Conservation (phyloP, 2,888 invertebrate species). For the Rhamnusium bicolor region DNA sequence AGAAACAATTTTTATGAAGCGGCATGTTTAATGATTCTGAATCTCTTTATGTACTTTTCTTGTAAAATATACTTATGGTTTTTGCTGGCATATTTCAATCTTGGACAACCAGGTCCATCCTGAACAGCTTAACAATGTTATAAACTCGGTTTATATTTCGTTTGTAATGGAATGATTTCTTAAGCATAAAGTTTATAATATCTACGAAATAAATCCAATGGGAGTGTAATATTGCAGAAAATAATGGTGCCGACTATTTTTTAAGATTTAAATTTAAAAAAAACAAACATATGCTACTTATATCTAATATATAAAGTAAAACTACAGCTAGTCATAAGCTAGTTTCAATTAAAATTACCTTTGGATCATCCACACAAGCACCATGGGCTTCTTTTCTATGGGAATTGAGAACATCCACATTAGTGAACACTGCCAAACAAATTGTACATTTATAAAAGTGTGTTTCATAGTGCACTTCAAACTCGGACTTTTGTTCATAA, state of each 20-base stretch:
- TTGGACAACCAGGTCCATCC: too few relatives aligned
- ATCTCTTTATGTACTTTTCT: too few relatives aligned
- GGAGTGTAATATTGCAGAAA: not conserved
- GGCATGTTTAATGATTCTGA: too few relatives aligned
- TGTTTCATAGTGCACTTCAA: slow-evolving; percentile 67
- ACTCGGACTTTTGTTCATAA: slow-evolving; percentile 64
- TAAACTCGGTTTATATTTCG: too few relatives aligned
- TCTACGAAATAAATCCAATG: too few relatives aligned
- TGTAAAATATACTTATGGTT: too few relatives aligned
- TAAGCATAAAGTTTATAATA: too few relatives aligned
- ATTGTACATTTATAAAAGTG: slow-evolving; percentile 69
- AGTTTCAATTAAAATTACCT: slow-evolving; percentile 30
- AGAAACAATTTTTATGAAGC: too few relatives aligned
- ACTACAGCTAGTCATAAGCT: not conserved
- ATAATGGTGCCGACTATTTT: not conserved
- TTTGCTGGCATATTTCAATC: too few relatives aligned
- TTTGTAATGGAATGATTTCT: too few relatives aligned
- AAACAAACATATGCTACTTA: not conserved
- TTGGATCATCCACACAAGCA: slow-evolving; percentile 38
- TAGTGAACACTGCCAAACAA: slow-evolving; percentile 71
- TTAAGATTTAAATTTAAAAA: too few relatives aligned
- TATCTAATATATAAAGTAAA: not conserved
- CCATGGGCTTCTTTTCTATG: slow-evolving; percentile 66
- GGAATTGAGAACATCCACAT: slow-evolving; percentile 68
- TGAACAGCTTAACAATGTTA: too few relatives aligned